Base-by-base conservation (phyloP, 1,140 invertebrate species). In the Schmidtea mediterranea region DNA sequence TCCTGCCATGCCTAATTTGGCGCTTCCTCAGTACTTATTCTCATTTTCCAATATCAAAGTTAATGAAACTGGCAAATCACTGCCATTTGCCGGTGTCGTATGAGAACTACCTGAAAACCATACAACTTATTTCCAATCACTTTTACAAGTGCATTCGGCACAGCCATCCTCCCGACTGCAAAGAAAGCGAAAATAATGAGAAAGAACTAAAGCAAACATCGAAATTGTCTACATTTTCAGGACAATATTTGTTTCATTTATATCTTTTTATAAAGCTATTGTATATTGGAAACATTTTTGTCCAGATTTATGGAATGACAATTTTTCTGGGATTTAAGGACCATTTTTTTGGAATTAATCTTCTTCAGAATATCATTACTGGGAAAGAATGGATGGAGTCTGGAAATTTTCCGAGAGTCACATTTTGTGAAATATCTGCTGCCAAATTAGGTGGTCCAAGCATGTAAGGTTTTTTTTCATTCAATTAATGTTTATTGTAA, bases 391-490 rank as follows among this genome's bases (percentile, higher is more conserved):
- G 67, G 68, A 57, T 54, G 1, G 61, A 55, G 47, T 63, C 60
- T 41, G 58, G 55, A 52, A 53, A 67, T 12, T 71, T 71, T 56
- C 70, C 69, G 3, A 55, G 66, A 26, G 68, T 71, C 10, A 71
- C 69, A 10, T 60, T 71, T 53, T 71, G 69, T 58, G 68, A 71
- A 54, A 71, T 71, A 55, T 59, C 68, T 48, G 68, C 71, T 21
- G 59, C 69, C 24, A 63, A 68, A 48, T 68, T 69, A 46, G 63
- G 66, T 38, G 58, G 57, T n/a, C n/a, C n/a, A n/a, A n/a, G n/a
- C n/a, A n/a, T n/a, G n/a, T n/a, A n/a, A n/a, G n/a, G n/a, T n/a
- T n/a, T n/a, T n/a, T n/a, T n/a, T n/a, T n/a, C n/a, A n/a, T n/a
- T n/a, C n/a, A n/a, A n/a, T n/a, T n/a, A n/a, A n/a, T n/a, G n/a